Percentiles rank a stretch among this genome's conserved stretches.
These are phyloP conservation scores for Telenomus remus DNA, from an alignment of 1,140 invertebrate species.

Conservation along the genomic window DNA sequence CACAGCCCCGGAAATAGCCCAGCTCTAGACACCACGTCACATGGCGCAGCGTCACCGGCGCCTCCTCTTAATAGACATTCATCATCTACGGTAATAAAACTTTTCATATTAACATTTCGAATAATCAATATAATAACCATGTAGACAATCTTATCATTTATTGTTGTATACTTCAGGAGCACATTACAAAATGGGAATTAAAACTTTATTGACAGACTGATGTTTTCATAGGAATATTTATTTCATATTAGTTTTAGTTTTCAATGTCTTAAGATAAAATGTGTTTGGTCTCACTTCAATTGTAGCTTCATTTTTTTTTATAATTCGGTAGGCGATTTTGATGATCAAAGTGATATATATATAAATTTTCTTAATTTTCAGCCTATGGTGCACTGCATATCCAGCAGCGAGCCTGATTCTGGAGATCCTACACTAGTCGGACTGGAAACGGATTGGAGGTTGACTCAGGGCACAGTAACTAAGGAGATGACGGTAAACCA, in stretches of 20 bases:
- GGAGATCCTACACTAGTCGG: constrained; percentile 73
- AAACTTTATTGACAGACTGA: too few relatives aligned
- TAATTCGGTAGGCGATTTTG: too few relatives aligned
- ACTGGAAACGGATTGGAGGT: constrained; percentile 69
- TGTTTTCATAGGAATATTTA: too few relatives aligned
- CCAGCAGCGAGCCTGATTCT: constrained; percentile 86
- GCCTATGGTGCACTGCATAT: constrained; percentile 90
- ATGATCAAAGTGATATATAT: too few relatives aligned
- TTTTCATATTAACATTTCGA: not conserved
- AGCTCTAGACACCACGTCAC: constrained; percentile 75
- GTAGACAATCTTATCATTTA: too few relatives aligned
- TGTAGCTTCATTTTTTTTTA: too few relatives aligned
- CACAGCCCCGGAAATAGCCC: constrained; percentile 82
- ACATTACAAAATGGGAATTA: too few relatives aligned
- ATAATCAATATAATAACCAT: too few relatives aligned
- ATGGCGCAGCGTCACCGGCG: constrained; percentile 75
- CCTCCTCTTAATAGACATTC: constrained; percentile 75
- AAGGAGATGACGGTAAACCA: constrained; percentile 68
- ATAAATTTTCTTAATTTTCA: constrained; percentile 61
- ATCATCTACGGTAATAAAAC: constrained; percentile 74
- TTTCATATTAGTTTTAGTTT: too few relatives aligned
- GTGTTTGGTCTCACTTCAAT: too few relatives aligned
- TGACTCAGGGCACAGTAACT: constrained; percentile 67
- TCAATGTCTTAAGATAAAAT: too few relatives aligned
- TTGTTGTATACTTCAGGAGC: too few relatives aligned